Base-by-base conservation (phyloP, 2,113 vertebrate genomes). In the Hymenochirus boettgeri region DNA sequence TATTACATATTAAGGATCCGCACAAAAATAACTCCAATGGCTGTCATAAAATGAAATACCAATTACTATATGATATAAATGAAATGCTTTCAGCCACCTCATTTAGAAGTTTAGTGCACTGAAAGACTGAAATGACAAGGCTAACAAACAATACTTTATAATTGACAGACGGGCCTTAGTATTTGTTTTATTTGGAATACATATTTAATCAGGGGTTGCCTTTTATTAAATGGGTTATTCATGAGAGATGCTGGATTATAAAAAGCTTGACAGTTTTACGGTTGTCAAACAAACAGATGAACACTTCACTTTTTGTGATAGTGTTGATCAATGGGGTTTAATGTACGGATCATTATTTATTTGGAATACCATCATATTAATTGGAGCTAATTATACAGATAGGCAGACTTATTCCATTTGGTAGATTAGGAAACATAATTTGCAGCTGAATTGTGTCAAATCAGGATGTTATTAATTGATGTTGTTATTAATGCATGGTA, bases 161-260 rank as follows among this genome's bases (percentile, higher is more conserved):
- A 7, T 31, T 25, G 55, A 46, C 55, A 65, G 53, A 33, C 13
- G 33, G 24, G n/a, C 26, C 52, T 11, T n/a, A n/a, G 27, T 23
- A 19, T 17, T 35, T 27, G 55, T 64, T 66, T 52, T 59, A 42
- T 66, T 58, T 51, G 7, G 46, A n/a, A 58, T 58, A 52, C 58
- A 66, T 66, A 59, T 39, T 66, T 66, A 51, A 66, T 66, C 45
- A 51, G 31, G 7, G 63, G 15, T 50, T 66, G 50, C 31, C 64
- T 58, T 66, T 59, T 66, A 66, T 51, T 66, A 66, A 57, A 66
- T 59, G 47, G 39, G 46, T 66, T 52, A 66, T 66, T 66, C 55
- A 66, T 66, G 64, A 66, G 46, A 24, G 18, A 50, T 48, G 23
- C n/a, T 13, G 46, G 47, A 57, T 27, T 29, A 66, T 55, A 51